phyloP scores from a whole-genome alignment of 2,888 invertebrate species.

The Coelopa pilipes region DNA sequence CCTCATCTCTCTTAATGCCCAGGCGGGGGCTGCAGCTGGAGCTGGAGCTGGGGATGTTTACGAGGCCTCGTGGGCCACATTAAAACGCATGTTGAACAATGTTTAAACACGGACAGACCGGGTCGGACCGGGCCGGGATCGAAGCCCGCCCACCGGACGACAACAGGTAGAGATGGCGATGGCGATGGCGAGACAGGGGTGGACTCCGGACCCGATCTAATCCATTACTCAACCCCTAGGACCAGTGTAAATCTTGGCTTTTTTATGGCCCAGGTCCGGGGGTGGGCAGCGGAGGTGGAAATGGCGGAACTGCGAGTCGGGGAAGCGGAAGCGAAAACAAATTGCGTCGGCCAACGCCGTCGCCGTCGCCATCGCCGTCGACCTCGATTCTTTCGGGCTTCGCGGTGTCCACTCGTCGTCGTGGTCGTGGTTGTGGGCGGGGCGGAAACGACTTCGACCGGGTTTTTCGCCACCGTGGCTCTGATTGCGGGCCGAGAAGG shows the following conservation, averaged over 20 bases:
- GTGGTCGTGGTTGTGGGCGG: too few relatives aligned
- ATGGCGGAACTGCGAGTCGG: conserved; percentile 43
- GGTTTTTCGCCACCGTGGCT: neutral
- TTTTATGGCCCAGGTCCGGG: conserved; percentile 11
- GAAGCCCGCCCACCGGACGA: conserved; percentile 24
- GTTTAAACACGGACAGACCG: conserved; percentile 30
- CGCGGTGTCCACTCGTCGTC: too few relatives aligned
- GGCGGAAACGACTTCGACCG: too few relatives aligned
- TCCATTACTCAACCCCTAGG: conserved; percentile 41
- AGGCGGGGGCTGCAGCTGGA: too few relatives aligned
- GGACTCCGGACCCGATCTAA: conserved; percentile 41
- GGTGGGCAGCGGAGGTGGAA: conserved; percentile 36
- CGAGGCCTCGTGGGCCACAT: conserved; percentile 51
- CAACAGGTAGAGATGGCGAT: conserved; percentile 22
- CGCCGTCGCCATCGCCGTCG: too few relatives aligned
- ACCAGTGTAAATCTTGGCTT: conserved; percentile 36
- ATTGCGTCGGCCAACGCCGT: conserved; percentile 41
- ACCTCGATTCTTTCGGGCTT: too few relatives aligned
- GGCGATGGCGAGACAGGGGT: conserved; percentile 18
- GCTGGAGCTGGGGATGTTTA: conserved; percentile 14
- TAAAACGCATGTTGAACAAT: conserved; percentile 46
- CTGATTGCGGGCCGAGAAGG: conserved; percentile 24
- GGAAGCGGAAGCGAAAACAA: conserved; percentile 45
- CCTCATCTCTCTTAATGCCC: neutral
- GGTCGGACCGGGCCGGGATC: conserved; percentile 2